A percentile compares a stretch with the other conserved stretches of the same genome.
Evolutionary conservation across 2,113 vertebrate species (phyloP).

Genomic region (Cacatua alba): DNA sequence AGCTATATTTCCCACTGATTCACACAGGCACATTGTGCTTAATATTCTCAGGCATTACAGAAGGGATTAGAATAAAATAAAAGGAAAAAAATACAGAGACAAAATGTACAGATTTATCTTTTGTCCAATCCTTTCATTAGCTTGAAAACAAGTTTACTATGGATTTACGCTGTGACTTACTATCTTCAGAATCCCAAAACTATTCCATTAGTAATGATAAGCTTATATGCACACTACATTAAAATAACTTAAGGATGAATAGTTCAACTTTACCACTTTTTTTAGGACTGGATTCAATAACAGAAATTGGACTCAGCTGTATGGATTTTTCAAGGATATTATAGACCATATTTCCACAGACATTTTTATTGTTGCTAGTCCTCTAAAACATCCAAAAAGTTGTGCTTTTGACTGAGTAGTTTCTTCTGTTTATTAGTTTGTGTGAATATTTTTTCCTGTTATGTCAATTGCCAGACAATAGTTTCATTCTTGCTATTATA

Average conservation of each 20-base stretch:
- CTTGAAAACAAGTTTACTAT: slow-evolving; percentile 4
- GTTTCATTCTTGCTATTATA: neutral
- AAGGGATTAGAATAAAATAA: neutral
- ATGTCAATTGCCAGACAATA: neutral
- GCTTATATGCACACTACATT: neutral
- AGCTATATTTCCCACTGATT: neutral
- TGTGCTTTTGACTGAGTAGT: neutral
- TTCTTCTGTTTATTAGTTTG: slow-evolving; percentile 17
- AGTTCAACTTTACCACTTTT: slow-evolving; percentile 29
- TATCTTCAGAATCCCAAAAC: neutral
- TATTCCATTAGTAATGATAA: slow-evolving; percentile 32
- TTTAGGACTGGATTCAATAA: slow-evolving; percentile 59
- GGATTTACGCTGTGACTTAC: neutral
- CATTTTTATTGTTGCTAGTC: slow-evolving; percentile 43
- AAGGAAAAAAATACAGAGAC: neutral
- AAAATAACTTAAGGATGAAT: slow-evolving; percentile 50
- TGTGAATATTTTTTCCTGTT: neutral
- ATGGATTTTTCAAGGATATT: slow-evolving; percentile 63
- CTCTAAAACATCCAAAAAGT: neutral
- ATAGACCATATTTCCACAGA: slow-evolving; percentile 40
- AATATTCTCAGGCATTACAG: neutral
- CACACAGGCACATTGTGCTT: neutral
- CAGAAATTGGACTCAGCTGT: slow-evolving; percentile 65
- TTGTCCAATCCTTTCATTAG: neutral
- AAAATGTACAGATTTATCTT: neutral